Conservation (phyloP, 2,113 vertebrate species). For the Pipra filicauda region DNA sequence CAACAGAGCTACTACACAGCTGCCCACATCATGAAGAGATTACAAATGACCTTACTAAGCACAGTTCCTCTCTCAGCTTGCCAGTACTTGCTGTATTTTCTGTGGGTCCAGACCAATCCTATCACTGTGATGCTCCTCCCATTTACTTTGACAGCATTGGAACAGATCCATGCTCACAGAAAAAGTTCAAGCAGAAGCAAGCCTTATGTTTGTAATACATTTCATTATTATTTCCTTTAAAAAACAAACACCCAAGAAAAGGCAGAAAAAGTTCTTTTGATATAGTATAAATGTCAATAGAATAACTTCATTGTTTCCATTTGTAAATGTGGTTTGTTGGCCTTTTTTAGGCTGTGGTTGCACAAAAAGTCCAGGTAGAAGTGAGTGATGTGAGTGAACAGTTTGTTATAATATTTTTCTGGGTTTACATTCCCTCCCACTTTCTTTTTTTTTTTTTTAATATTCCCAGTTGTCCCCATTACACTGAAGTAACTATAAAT, state of each 20-base stretch:
- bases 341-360: not conserved
- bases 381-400: not conserved
- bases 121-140: not conserved
- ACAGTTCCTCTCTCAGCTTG: not conserved
- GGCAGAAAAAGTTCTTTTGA: not conserved
- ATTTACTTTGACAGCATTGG: not conserved
- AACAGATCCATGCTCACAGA: not conserved
- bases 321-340: not conserved
- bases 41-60: not conserved
- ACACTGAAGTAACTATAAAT: not conserved
- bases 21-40: not conserved
- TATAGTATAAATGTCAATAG: not conserved
- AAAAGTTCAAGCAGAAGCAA: not conserved
- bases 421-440: not conserved
- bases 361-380: not conserved
- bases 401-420: not conserved
- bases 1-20: not conserved
- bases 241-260: not conserved
- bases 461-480: not conserved
- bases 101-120: not conserved
- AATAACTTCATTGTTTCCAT: not conserved
- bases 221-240: constrained; percentile 2
- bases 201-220: not conserved
- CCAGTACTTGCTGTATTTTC: constrained; percentile 10
- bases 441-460: not conserved